A percentile compares a stretch with the other conserved stretches of the same genome.
Evolutionary conservation across 2,797 vertebrate species (phyloP).

Genomic region (Hoplostethus mediterraneus): DNA sequence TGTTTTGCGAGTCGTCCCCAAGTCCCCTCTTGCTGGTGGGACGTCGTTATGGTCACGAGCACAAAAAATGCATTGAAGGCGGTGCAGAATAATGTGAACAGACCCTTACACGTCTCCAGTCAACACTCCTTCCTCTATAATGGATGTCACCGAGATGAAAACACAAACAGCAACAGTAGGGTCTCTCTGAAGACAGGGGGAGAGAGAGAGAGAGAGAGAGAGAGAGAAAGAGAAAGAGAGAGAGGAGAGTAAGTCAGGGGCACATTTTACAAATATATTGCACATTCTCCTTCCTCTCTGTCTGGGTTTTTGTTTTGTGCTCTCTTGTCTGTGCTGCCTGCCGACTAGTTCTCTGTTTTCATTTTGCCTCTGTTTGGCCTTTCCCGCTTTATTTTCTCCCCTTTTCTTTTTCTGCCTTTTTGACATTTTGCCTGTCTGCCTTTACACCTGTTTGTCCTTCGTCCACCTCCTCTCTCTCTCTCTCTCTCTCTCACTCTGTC

Average conservation of each 20-base stretch:
- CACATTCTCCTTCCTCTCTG: background rate
- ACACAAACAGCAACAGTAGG: background rate
- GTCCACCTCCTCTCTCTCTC: slow-evolving; percentile 26
- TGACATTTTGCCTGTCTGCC: slow-evolving; percentile 59
- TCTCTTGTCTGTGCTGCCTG: slow-evolving; percentile 7
- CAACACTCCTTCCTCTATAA: slow-evolving; percentile 6
- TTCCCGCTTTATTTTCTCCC: slow-evolving; percentile 28
- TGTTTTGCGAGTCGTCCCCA: no score
- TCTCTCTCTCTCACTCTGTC: slow-evolving; percentile 4
- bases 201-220: background rate
- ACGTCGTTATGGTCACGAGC: background rate
- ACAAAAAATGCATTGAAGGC: no score
- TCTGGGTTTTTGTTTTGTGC: slow-evolving; percentile 2
- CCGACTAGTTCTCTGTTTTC: slow-evolving; percentile 20
- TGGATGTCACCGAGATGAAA: background rate
- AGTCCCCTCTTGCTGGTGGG: background rate
- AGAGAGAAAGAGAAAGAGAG: no score
- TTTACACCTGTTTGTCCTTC: slow-evolving; percentile 4
- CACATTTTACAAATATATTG: background rate
- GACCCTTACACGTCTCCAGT: background rate
- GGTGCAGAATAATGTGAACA: no score
- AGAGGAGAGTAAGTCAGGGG: background rate
- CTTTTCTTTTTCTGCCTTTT: slow-evolving; percentile 23
- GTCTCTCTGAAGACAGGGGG: background rate
- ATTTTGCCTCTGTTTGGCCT: slow-evolving; percentile 19